phyloP scores from a whole-genome alignment of 2,888 invertebrate genomes.

The Chrysina gloriosa region DNA sequence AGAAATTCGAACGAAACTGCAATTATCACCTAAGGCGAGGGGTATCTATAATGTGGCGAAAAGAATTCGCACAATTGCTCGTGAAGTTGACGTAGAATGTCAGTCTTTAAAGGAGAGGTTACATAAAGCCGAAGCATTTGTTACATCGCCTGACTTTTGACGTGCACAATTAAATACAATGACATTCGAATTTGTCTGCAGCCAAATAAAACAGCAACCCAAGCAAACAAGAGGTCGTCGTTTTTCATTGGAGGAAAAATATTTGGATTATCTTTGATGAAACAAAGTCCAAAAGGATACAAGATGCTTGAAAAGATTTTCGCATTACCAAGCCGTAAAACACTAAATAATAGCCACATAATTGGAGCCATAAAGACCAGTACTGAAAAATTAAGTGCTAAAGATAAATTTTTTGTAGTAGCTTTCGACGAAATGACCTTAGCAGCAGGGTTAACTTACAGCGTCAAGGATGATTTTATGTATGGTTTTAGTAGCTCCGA shows the following conservation, averaged over 20 bases:
- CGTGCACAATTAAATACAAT: background rate
- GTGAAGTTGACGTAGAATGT: constrained; percentile 7
- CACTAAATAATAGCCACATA: background rate
- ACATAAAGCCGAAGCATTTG: constrained; percentile 1
- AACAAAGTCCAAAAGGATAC: constrained; percentile 5
- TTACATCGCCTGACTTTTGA: background rate
- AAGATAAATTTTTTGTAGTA: constrained; percentile 7
- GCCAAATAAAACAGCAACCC: constrained; percentile 3
- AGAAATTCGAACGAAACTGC: background rate
- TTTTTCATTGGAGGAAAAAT: background rate
- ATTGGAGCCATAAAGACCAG: background rate
- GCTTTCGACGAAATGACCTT: constrained; percentile 11
- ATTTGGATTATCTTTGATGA: background rate
- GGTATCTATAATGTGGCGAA: constrained; percentile 8
- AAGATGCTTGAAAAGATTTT: background rate
- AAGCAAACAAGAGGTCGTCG: background rate
- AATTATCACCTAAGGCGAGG: constrained; percentile 5
- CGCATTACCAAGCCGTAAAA: background rate
- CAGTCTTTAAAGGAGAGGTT: constrained; percentile 11
- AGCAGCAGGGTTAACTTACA: background rate
- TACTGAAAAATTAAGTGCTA: background rate
- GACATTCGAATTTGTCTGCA: background rate
- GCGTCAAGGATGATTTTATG: background rate
- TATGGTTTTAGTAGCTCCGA: background rate
- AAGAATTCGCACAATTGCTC: constrained; percentile 10